Evolutionary conservation across 2,797 vertebrate genomes (phyloP).

Genomic region (Brotula barbata): DNA sequence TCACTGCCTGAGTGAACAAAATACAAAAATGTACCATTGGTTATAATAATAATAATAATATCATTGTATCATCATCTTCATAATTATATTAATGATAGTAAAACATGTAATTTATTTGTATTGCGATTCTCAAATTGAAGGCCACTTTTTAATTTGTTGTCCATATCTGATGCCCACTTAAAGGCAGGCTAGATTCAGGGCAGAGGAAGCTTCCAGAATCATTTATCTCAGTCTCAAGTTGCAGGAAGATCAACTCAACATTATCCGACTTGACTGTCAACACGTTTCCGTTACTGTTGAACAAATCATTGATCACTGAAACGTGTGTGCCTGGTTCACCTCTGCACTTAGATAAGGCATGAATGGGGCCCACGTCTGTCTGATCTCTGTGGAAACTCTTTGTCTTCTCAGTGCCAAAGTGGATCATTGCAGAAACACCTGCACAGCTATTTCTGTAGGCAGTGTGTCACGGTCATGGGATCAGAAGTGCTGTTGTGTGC

Average conservation of each 20-base stretch:
- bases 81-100: too few species aligned
- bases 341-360: conserved; percentile 1
- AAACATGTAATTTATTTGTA: too few species aligned
- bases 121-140: too few species aligned
- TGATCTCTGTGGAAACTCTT: conserved; percentile 23
- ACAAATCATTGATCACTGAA: neutral
- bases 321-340: neutral
- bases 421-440: conserved; percentile 32
- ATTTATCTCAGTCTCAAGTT: neutral
- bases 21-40: too few species aligned
- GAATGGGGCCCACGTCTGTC: neutral
- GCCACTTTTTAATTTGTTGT: too few species aligned
- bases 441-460: conserved; percentile 19
- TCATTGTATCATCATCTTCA: too few species aligned
- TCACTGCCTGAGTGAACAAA: too few species aligned
- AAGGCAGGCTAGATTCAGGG: neutral
- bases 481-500: conserved; percentile 3
- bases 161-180: too few species aligned
- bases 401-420: neutral
- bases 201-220: neutral
- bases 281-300: neutral
- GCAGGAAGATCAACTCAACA: conserved; percentile 1
- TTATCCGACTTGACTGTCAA: neutral
- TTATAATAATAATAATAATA: too few species aligned
- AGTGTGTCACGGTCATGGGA: neutral